Conservation (phyloP, 1,140 invertebrate genomes). For the Onthophagus taurus region DNA sequence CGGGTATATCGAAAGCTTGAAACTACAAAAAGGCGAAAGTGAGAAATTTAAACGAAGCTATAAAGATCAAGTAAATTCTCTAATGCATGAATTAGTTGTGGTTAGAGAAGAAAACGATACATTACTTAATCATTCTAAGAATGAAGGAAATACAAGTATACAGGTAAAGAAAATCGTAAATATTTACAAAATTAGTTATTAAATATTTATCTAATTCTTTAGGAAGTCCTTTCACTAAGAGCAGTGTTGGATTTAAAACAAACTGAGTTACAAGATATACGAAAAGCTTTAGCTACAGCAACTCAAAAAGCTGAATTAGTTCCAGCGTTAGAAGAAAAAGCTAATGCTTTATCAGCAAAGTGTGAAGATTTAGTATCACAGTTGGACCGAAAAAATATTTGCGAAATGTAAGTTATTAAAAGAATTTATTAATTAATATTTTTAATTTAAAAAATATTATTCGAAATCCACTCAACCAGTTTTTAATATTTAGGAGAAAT, state of each 20-base stretch:
- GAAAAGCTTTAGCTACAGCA: constrained; percentile 53
- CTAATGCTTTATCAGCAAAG: constrained; percentile 49
- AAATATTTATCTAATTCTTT: constrained; percentile 12
- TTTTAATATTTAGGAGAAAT: too few relatives aligned
- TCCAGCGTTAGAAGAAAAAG: constrained; percentile 42
- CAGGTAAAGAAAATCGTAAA: constrained; percentile 28
- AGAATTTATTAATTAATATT: too few relatives aligned
- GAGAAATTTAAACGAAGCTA: constrained; percentile 37
- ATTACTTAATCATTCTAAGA: constrained; percentile 23
- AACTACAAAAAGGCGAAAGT: constrained; percentile 27
- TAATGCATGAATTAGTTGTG: constrained; percentile 21
- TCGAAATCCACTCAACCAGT: too few relatives aligned
- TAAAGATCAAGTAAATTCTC: constrained; percentile 30
- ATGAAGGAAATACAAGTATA: constrained; percentile 24
- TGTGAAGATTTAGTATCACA: constrained; percentile 61
- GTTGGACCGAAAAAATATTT: constrained; percentile 46
- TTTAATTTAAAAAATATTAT: too few relatives aligned
- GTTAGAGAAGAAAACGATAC: constrained; percentile 29
- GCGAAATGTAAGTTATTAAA: constrained; percentile 48
- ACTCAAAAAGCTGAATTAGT: constrained; percentile 44
- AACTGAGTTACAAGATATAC: constrained; percentile 57
- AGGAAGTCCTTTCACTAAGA: constrained; percentile 61
- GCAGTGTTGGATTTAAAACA: constrained; percentile 66
- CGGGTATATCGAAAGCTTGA: constrained; percentile 29
- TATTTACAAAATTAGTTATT: not conserved